phyloP scores from a whole-genome alignment of 2,888 invertebrate genomes.

The Lymantria monacha region DNA sequence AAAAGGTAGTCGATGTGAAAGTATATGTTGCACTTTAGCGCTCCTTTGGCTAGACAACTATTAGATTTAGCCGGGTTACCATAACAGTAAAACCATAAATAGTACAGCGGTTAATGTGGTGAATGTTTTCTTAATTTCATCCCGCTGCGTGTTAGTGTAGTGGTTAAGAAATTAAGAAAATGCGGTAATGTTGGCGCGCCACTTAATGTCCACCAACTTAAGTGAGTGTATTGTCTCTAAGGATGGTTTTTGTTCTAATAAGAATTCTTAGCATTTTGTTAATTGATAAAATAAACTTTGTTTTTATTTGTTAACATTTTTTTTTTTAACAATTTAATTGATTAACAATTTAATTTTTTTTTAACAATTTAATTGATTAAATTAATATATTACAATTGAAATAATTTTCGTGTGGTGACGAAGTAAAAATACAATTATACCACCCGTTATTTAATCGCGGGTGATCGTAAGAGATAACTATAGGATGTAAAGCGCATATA shows the following conservation, averaged over 20 bases:
- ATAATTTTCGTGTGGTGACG: no score
- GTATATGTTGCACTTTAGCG: conserved; percentile 27
- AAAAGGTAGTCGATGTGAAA: conserved; percentile 26
- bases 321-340: no score
- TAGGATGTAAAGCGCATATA: no score
- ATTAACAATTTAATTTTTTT: no score
- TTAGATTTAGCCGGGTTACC: conserved; percentile 42
- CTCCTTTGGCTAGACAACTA: conserved; percentile 30
- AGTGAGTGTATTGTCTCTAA: conserved; percentile 69
- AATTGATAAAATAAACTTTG: conserved; percentile 63
- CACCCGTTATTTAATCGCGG: no score
- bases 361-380: no score
- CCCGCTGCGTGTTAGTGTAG: conserved; percentile 71
- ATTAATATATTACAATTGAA: no score
- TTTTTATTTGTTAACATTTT: conserved; percentile 41
- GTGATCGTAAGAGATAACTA: no score
- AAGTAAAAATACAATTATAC: no score
- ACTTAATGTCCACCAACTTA: conserved; percentile 62
- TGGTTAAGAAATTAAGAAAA: conserved; percentile 80
- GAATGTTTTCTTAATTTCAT: conserved; percentile 81
- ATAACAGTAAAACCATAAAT: conserved; percentile 53
- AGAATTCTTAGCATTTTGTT: conserved; percentile 67
- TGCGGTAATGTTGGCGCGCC: conserved; percentile 67
- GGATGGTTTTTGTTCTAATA: conserved; percentile 73
- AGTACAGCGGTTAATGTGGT: conserved; percentile 60